Conservation (phyloP, 2,113 vertebrate genomes). For the Galemys pyrenaicus region DNA sequence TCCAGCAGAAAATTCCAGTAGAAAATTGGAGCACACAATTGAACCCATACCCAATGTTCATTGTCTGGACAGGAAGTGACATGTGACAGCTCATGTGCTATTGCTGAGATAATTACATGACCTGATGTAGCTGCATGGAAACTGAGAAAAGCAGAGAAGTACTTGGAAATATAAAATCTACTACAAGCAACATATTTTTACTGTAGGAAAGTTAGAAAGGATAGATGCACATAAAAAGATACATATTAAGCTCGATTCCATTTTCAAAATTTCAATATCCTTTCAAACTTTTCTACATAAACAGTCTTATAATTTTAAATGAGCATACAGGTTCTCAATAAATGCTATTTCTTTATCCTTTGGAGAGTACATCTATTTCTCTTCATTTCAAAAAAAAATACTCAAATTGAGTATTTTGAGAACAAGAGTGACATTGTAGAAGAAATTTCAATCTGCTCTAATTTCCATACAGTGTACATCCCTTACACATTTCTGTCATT, state of each 20-base stretch:
- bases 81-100: background rate
- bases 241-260: background rate
- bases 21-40: background rate
- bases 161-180: background rate
- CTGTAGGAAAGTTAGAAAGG: constrained; percentile 11
- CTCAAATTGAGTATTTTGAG: background rate
- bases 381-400: background rate
- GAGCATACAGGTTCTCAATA: background rate
- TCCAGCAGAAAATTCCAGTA: background rate
- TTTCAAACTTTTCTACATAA: background rate
- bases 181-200: background rate
- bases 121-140: background rate
- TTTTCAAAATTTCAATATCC: background rate
- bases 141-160: background rate
- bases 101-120: background rate
- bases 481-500: constrained; percentile 9
- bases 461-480: background rate
- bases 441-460: background rate
- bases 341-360: background rate
- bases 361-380: background rate
- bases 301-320: background rate
- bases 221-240: background rate
- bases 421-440: background rate
- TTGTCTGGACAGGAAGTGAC: background rate
- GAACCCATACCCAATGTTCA: background rate